phyloP scores from a whole-genome alignment of 2,113 vertebrate genomes.

The Psittacara wagleri region DNA sequence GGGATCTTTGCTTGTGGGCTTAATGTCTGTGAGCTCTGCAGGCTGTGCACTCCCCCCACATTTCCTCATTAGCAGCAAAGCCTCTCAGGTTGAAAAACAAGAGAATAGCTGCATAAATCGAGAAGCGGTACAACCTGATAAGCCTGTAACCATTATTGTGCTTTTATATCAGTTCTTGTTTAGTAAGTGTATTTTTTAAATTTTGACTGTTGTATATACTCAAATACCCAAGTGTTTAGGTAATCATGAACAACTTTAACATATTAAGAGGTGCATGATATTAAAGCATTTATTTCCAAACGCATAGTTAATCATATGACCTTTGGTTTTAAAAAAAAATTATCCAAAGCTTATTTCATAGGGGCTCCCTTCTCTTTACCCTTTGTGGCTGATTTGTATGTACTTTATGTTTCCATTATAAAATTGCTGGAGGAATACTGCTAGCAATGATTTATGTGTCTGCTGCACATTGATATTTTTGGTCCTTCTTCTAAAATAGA shows the following conservation, averaged over 20 bases:
- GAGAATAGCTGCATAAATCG: not conserved
- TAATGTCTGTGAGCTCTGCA: not conserved
- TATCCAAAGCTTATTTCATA: not conserved
- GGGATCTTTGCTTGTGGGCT: not conserved
- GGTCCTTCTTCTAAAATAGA: constrained; percentile 36
- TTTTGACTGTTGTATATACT: not conserved
- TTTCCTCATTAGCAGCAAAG: not conserved
- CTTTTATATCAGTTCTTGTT: not conserved
- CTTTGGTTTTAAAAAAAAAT: constrained; percentile 21
- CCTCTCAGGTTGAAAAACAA: not conserved
- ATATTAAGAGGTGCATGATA: not conserved
- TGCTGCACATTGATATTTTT: constrained; percentile 1
- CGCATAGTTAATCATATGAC: not conserved
- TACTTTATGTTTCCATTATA: constrained; percentile 26
- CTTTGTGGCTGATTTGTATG: constrained; percentile 17
- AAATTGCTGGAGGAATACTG: constrained; percentile 9
- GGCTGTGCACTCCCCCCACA: not conserved
- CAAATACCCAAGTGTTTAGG: not conserved
- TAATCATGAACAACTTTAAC: not conserved
- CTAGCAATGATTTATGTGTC: constrained; percentile 30
- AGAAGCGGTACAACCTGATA: accelerated
- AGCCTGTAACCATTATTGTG: not conserved
- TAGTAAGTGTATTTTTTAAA: not conserved
- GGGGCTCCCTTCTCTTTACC: not conserved
- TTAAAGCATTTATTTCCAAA: not conserved